Percentiles rank a stretch among this genome's conserved stretches.
Conservation (phyloP, 2,113 vertebrate genomes). For the Lasiurus cinereus region DNA sequence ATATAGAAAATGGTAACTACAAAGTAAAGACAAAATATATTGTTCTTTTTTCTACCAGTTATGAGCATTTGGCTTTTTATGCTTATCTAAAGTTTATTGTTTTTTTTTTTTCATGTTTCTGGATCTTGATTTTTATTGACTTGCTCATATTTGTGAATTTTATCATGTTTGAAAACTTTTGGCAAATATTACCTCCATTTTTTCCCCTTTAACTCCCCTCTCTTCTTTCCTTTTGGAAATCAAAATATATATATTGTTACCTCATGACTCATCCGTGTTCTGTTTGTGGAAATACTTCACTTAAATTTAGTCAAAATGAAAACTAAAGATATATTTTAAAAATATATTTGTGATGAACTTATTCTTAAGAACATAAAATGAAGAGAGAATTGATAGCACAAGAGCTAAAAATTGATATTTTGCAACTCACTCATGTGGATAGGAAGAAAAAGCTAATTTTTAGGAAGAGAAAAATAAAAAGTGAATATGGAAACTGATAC, state of each 20-base stretch:
- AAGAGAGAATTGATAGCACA: not conserved
- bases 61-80: constrained; percentile 3
- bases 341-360: not conserved
- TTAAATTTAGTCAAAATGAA: constrained; percentile 34
- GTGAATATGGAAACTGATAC: not conserved
- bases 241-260: not conserved
- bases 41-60: not conserved
- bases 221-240: not conserved
- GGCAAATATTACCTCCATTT: not conserved
- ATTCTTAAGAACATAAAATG: not conserved
- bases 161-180: not conserved
- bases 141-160: not conserved
- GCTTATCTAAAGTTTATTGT: not conserved
- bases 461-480: not conserved
- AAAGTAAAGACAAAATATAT: not conserved
- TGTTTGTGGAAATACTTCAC: not conserved
- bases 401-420: not conserved
- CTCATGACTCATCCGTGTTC: not conserved
- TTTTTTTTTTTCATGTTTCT: too few species aligned
- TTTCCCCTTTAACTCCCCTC: not conserved
- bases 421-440: not conserved
- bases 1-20: not conserved
- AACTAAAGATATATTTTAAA: constrained; percentile 11
- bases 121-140: not conserved
- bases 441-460: not conserved